Percentiles rank a stretch among this genome's conserved stretches.
phyloP scores from a whole-genome alignment of 2,888 invertebrate genomes.

The Drosophila hawaiiensis region DNA sequence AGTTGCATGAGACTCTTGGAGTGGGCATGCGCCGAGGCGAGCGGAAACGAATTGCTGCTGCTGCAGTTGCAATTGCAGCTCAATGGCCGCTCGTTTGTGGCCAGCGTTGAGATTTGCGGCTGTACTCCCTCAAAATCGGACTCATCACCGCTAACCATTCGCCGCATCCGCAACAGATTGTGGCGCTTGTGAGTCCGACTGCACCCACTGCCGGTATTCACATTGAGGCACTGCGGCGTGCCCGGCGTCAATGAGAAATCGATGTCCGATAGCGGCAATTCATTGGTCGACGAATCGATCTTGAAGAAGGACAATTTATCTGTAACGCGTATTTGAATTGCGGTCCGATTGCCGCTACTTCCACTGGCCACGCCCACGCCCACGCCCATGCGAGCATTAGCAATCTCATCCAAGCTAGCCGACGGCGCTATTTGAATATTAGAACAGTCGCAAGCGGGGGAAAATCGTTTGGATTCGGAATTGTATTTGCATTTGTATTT shows the following conservation, averaged over 20 bases:
- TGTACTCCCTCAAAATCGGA: constrained; percentile 62
- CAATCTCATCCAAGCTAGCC: constrained; percentile 42
- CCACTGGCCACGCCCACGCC: constrained; percentile 19
- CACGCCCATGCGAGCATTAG: constrained; percentile 25
- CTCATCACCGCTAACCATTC: constrained; percentile 78
- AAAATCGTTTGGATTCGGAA: constrained; percentile 1
- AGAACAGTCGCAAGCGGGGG: constrained; percentile 16
- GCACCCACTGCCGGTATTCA: constrained; percentile 9
- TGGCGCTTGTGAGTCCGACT: constrained; percentile 34
- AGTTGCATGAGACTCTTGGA: constrained; percentile 64
- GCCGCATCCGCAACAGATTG: constrained; percentile 69
- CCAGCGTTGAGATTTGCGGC: constrained; percentile 85
- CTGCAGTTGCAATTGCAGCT: constrained; percentile 81
- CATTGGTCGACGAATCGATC: constrained; percentile 89
- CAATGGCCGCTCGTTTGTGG: constrained; percentile 85
- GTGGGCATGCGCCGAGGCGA: constrained; percentile 51
- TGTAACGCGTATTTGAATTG: constrained; percentile 81
- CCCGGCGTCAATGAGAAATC: constrained; percentile 85
- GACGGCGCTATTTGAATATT: constrained; percentile 11
- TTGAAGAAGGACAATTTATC: constrained; percentile 82
- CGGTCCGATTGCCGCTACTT: constrained; percentile 46
- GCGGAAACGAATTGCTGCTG: constrained; percentile 36
- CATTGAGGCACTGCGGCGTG: constrained; percentile 67
- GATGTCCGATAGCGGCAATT: constrained; percentile 88
- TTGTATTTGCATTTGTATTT: background rate